A percentile compares a stretch with the other conserved stretches of the same genome.
Evolutionary conservation across 1,140 invertebrate genomes (phyloP).

Genomic region (Macrobrachium nipponense): DNA sequence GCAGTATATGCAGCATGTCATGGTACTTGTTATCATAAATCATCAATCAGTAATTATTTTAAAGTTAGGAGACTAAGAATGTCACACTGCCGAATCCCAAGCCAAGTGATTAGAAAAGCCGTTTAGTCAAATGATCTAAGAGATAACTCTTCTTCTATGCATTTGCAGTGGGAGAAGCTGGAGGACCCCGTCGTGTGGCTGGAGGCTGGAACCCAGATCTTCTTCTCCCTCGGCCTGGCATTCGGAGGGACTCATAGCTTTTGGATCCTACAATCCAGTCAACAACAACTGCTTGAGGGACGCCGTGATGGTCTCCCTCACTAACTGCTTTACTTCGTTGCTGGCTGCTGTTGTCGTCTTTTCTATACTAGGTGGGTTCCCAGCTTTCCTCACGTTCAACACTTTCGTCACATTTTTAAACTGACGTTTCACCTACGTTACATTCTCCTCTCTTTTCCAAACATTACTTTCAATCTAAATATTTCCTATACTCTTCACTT

Average conservation of each 20-base stretch:
- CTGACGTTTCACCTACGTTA: not conserved
- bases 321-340: slow-evolving; percentile 92
- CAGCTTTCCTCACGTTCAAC: too few relatives aligned
- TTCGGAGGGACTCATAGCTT: slow-evolving; percentile 93
- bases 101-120: too few relatives aligned
- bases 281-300: slow-evolving; percentile 92
- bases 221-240: slow-evolving; percentile 93
- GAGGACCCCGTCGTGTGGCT: slow-evolving; percentile 88
- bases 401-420: too few relatives aligned
- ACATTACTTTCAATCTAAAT: too few relatives aligned
- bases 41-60: too few relatives aligned
- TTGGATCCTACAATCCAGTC: slow-evolving; percentile 89
- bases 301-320: slow-evolving; percentile 85
- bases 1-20: too few relatives aligned
- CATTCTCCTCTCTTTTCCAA: not conserved
- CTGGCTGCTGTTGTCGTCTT: slow-evolving; percentile 94
- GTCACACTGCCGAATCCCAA: too few relatives aligned
- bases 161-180: slow-evolving; percentile 74
- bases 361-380: slow-evolving; percentile 76
- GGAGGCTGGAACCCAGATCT: slow-evolving; percentile 95
- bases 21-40: too few relatives aligned
- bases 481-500: too few relatives aligned
- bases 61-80: too few relatives aligned
- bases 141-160: slow-evolving; percentile 44
- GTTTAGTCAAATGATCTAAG: too few relatives aligned